Evolutionary conservation across 1,140 invertebrate species (phyloP).

Genomic region (Zaprionus capensis): DNA sequence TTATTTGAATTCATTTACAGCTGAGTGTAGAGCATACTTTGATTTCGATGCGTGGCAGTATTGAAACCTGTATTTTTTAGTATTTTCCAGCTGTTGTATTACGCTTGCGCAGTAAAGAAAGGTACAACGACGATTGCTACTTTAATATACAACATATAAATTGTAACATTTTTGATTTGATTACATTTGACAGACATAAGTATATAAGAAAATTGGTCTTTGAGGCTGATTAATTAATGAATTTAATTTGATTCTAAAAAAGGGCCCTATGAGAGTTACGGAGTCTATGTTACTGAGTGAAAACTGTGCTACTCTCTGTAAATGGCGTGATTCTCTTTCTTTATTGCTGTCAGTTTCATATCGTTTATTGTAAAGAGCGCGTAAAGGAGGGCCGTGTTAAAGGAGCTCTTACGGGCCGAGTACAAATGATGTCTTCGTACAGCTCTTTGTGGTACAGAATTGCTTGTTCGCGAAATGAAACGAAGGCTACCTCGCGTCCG

Average conservation of each 20-base stretch:
- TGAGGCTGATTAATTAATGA: not conserved
- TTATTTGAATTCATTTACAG: not conserved
- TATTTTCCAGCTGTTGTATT: conserved; percentile 30
- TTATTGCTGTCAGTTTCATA: conserved; percentile 49
- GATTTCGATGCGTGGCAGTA: not conserved
- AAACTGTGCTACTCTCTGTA: conserved; percentile 54
- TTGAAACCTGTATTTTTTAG: conserved; percentile 41
- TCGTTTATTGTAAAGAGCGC: conserved; percentile 14
- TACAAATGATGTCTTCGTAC: conserved; percentile 34
- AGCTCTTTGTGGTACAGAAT: conserved; percentile 28
- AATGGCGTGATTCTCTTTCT: conserved; percentile 50
- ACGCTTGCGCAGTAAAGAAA: conserved; percentile 53
- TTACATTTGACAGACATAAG: not conserved
- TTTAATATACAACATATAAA: not conserved
- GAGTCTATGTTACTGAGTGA: not conserved
- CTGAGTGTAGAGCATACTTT: not conserved
- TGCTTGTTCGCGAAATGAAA: conserved; percentile 22
- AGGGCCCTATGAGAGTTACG: not conserved
- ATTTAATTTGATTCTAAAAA: not conserved
- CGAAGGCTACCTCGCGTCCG: conserved; percentile 35
- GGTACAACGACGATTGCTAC: not conserved
- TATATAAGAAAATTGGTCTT: not conserved
- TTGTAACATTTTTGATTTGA: not conserved
- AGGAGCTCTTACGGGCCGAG: conserved; percentile 43
- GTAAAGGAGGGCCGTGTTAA: conserved; percentile 24